Base-by-base conservation (phyloP, 92 coral and sea anemone genomes). In the Micromussa lordhowensis region DNA sequence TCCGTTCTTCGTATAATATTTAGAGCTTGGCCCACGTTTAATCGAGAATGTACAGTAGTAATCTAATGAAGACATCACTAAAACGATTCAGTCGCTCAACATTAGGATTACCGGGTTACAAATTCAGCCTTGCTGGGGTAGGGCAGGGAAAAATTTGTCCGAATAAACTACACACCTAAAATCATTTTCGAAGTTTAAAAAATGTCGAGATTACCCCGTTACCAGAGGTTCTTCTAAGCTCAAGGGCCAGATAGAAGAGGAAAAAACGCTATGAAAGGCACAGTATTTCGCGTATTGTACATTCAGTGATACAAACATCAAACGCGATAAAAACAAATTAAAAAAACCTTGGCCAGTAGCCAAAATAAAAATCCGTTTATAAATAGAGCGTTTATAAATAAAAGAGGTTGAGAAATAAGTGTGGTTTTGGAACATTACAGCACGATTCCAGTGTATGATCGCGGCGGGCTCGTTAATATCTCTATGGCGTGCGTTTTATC, bases 321-420 rank as follows among this genome's bases (percentile, higher is more conserved):
- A 54, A 48, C 24, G 35, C 44, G 3, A 38, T 58, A 57, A 55
- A 40, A 72, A 74, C 26, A 32, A 34, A 72, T 32, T 5, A 55
- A 72, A 54, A 84, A 44, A 26, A 7, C 8, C 19, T 26, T 17
- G 0, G 80, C 28, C 28, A 2, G 34, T 22, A 19, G 30, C 77
- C 79, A 68, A 82, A 69, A 5, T 17, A 44, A 82, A 83, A 84
- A 38, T 24, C 40, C 68, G 0, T 8, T 22, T 22, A 35, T 84
- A 84, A 84, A 84, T 84, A 84, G 32, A 57, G 31, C 72, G 88
- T 28, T n/a, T 74, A 84, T 74, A 84, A 84, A 84, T 84, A 84
- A 16, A 84, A 49, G 31, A 61, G 44, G 24, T 38, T 40, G 38
- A 68, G 58, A 82, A 28, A 26, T 40, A 68, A 24, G 17, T n/a